phyloP scores from a whole-genome alignment of 2,797 vertebrate genomes.

The Trematomus bernacchii region DNA sequence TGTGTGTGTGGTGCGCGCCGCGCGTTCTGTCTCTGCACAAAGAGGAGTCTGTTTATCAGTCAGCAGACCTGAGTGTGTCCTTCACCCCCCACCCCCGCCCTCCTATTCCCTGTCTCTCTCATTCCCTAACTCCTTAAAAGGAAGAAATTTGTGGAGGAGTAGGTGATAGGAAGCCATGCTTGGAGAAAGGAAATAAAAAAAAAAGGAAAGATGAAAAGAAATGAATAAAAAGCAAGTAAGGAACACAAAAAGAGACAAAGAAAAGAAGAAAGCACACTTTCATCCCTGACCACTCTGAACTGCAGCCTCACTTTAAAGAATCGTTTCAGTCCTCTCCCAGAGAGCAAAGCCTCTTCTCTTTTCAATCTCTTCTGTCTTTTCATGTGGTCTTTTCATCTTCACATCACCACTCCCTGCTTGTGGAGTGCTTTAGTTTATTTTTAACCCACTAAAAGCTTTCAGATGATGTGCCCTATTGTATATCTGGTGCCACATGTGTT shows the following conservation, averaged over 20 bases:
- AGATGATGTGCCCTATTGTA: conserved; percentile 79
- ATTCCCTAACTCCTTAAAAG: conserved; percentile 81
- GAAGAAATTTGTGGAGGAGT: conserved; percentile 63
- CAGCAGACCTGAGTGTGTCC: conserved; percentile 71
- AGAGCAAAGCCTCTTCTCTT: conserved; percentile 36
- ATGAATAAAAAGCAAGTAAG: conserved; percentile 7
- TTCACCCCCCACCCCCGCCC: conserved; percentile 51
- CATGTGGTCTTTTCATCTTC: conserved; percentile 57
- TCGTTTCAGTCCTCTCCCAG: conserved; percentile 35
- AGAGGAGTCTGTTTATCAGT: conserved; percentile 82
- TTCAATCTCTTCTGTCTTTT: conserved; percentile 38
- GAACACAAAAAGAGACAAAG: conserved; percentile 23
- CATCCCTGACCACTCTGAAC: conserved; percentile 28
- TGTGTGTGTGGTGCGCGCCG: conserved; percentile 17
- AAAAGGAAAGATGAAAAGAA: conserved; percentile 36
- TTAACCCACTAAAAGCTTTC: conserved; percentile 82
- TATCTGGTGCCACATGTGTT: conserved; percentile 32
- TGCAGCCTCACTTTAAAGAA: conserved; percentile 34
- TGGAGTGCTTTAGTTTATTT: conserved; percentile 76
- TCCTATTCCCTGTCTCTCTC: conserved; percentile 41
- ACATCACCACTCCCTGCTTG: conserved; percentile 71
- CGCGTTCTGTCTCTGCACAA: conserved; percentile 71
- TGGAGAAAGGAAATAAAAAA: conserved; percentile 18
- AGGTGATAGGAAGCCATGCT: conserved; percentile 52
- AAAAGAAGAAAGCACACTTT: conserved; percentile 16